Conservation (phyloP, 2,113 vertebrate genomes). For the Noctilio leporinus region DNA sequence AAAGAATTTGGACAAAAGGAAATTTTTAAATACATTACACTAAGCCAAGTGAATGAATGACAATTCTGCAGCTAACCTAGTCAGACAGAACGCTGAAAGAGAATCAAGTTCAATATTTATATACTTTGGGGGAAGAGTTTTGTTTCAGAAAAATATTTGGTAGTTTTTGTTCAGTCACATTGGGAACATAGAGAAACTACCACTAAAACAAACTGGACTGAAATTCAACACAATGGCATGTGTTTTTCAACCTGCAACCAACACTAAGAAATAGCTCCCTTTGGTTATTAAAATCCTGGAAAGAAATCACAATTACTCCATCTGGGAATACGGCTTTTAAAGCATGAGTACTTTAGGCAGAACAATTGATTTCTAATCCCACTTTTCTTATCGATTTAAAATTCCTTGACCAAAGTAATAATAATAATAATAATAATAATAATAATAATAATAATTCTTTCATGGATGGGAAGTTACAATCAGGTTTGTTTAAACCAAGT, state of each 20-base stretch:
- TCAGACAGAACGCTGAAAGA: conserved; percentile 4
- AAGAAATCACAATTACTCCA: conserved; percentile 33
- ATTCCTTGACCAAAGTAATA: neutral
- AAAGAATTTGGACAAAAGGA: neutral
- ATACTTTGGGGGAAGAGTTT: neutral
- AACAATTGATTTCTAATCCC: neutral
- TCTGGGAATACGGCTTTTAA: neutral
- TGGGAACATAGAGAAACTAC: neutral
- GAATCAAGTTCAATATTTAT: conserved; percentile 36
- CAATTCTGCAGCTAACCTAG: neutral
- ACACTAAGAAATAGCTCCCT: conserved; percentile 12
- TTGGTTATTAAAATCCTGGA: conserved; percentile 43
- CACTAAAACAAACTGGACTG: conserved; percentile 26
- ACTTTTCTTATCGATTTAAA: conserved; percentile 2
- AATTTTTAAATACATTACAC: neutral
- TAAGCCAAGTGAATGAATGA: neutral
- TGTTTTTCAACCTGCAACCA: conserved; percentile 42
- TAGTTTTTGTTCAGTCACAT: conserved; percentile 26
- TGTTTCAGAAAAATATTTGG: conserved; percentile 28
- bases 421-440: neutral
- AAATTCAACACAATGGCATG: conserved; percentile 20
- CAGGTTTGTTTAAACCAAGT: neutral
- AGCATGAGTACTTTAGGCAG: neutral
- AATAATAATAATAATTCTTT: neutral
- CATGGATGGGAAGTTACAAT: neutral